Percentiles rank a stretch among this genome's conserved stretches.
Evolutionary conservation across 2,797 vertebrate species (phyloP).

Genomic region (Leucoraja ocellata): DNA sequence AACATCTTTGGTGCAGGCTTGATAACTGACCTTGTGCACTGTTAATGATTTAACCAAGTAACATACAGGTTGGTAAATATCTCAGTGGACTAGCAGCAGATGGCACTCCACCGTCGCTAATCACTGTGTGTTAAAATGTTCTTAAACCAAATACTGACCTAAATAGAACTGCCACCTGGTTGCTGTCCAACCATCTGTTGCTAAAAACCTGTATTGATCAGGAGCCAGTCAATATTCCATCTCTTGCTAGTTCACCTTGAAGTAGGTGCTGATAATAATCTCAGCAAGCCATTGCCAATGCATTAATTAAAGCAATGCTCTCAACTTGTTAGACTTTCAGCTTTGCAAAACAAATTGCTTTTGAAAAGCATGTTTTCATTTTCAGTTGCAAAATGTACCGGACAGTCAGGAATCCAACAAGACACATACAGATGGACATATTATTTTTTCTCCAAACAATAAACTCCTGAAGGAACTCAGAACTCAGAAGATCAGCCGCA

Average conservation of each 20-base stretch:
- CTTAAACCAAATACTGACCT: conserved; percentile 37
- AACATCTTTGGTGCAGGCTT: background rate
- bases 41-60: conserved; percentile 51
- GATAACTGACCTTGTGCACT: conserved; percentile 48
- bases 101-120: conserved; percentile 18
- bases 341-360: background rate
- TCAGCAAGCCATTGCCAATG: background rate
- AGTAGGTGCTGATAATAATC: conserved; percentile 47
- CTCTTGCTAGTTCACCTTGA: conserved; percentile 39
- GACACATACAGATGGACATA: background rate
- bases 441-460: background rate
- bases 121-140: conserved; percentile 30
- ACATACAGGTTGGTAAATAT: conserved; percentile 43
- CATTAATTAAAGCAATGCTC: conserved; percentile 1
- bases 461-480: too few species aligned
- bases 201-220: conserved; percentile 46
- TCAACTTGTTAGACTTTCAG: background rate
- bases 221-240: conserved; percentile 45
- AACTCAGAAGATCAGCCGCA: too few species aligned
- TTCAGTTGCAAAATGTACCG: background rate
- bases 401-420: too few species aligned
- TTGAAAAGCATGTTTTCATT: background rate
- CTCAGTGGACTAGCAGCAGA: conserved; percentile 32
- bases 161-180: conserved; percentile 45
- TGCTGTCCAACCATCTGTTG: conserved; percentile 48